These are phyloP conservation scores for Perccottus glenii DNA, from an alignment of 2,113 vertebrate species.

Conservation along the genomic window DNA sequence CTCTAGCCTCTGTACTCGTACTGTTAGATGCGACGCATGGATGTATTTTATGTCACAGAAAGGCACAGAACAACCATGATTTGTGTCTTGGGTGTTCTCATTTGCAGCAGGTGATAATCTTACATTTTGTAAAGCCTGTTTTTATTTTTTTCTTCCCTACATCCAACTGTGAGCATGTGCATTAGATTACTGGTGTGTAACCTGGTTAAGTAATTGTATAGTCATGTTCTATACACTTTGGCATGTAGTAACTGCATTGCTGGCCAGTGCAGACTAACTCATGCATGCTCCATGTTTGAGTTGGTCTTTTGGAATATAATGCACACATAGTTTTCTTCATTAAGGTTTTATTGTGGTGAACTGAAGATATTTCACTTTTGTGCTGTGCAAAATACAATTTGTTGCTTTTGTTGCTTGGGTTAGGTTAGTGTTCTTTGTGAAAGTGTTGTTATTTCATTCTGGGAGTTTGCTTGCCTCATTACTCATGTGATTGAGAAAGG, in stretches of 20 bases:
- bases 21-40: too few relatives aligned
- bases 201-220: constrained; percentile 58
- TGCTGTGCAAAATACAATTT: neutral
- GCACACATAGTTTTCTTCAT: too few relatives aligned
- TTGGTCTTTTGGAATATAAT: too few relatives aligned
- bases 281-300: too few relatives aligned
- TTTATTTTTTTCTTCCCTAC: constrained; percentile 18
- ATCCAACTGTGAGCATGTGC: constrained; percentile 60
- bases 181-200: constrained; percentile 59
- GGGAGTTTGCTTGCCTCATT: constrained; percentile 3
- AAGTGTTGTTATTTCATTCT: constrained; percentile 17
- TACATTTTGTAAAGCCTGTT: constrained; percentile 11
- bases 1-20: neutral
- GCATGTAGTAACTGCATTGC: constrained; percentile 29
- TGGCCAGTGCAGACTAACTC: constrained; percentile 3
- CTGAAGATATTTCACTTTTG: too few relatives aligned
- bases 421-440: constrained; percentile 28
- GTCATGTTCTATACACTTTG: constrained; percentile 47
- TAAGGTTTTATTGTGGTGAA: too few relatives aligned
- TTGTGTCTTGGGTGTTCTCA: neutral
- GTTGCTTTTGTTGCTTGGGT: neutral
- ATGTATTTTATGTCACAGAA: neutral
- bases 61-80: neutral
- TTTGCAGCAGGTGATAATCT: constrained; percentile 11
- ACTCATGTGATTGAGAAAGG: constrained; percentile 68